These are phyloP conservation scores for Cephus spinipes DNA, from an alignment of 2,888 invertebrate species.

Conservation along the genomic window DNA sequence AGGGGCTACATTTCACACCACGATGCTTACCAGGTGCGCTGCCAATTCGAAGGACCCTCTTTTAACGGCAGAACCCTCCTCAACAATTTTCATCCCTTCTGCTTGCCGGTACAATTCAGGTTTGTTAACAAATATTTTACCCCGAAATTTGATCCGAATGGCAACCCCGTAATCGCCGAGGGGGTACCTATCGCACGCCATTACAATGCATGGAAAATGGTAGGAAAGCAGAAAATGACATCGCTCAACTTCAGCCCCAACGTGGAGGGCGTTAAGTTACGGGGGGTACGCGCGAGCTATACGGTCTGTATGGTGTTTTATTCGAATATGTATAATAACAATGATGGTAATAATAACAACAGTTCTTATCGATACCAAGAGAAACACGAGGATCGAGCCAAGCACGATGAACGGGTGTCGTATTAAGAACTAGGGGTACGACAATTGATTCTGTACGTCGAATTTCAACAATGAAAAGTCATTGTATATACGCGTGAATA, in stretches of 20 bases:
- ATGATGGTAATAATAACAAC: neutral
- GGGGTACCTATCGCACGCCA: neutral
- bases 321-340: neutral
- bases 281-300: neutral
- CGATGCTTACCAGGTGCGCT: slow-evolving; percentile 37
- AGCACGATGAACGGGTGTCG: neutral
- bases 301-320: neutral
- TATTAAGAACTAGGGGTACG: neutral
- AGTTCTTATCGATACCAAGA: neutral
- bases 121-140: slow-evolving; percentile 58
- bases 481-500: neutral
- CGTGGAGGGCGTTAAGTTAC: neutral
- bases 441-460: neutral
- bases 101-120: slow-evolving; percentile 33
- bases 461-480: neutral
- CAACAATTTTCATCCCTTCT: slow-evolving; percentile 29
- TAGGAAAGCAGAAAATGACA: neutral
- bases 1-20: slow-evolving; percentile 23
- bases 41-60: slow-evolving; percentile 17
- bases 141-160: slow-evolving; percentile 42
- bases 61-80: slow-evolving; percentile 29
- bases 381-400: neutral
- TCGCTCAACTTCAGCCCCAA: neutral
- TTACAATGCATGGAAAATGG: neutral
- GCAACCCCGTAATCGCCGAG: neutral